Evolutionary conservation across 2,113 vertebrate species (phyloP), one percentile per base, ranked within the genome.

Genomic region (Cottus gobio): DNA sequence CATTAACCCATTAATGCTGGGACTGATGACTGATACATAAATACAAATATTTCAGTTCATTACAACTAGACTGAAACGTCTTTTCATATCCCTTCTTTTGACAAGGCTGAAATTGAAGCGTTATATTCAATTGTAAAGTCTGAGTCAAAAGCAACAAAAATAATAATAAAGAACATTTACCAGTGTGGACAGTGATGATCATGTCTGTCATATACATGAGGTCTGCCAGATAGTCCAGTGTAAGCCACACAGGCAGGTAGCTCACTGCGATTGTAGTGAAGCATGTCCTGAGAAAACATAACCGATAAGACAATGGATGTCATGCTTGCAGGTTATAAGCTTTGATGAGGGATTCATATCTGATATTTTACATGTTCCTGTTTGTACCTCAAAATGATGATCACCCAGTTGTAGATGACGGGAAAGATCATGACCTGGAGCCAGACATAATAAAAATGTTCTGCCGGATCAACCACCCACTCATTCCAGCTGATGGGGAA

Each of bases 331-430:
- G 3, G 12, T 54, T 30, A 28, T 3, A 7, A 8, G 0, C 0
- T 37, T 0, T 2, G 4, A 79, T 37, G 10, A 18, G 37, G 48
- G 1, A 18, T 50, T 37, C 24, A 3, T 36, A 16, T 65, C 11
- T 79, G 13, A 46, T 61, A 36, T 28, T 26, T 5, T 0, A 2
- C 48, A 50, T 9, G 48, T 7, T 50, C 30, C 56, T 39, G 20
- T n/a, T 24, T 66, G 2, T 87, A 99, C 98, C 97, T 97, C 92
- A 96, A 94, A 84, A 99, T 93, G 37, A 97, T 88, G 79, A 97
- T 90, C 26, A 97, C 93, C 93, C 95, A 96, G 91, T 98, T 98
- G 93, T 98, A 99, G 76, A 97, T 87, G 42, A 98, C 72, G 31
- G 97, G 97, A 10, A 95, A 80, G 57, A 91, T 93, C 96, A 97